phyloP scores from a whole-genome alignment of 1,140 invertebrate species.

The Drosophila funebris region DNA sequence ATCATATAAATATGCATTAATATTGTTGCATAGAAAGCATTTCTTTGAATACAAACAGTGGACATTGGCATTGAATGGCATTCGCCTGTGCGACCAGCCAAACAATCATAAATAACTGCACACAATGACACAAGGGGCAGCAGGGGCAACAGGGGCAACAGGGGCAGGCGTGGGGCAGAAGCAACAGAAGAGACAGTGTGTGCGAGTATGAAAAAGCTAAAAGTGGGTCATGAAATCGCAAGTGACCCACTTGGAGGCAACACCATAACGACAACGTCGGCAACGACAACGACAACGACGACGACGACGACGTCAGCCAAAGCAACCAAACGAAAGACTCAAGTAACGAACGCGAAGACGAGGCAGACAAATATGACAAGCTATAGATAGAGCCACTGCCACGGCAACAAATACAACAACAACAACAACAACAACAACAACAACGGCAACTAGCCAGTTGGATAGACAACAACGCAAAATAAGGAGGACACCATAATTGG shows the following conservation, averaged over 20 bases:
- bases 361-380: slow-evolving; percentile 77
- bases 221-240: slow-evolving; percentile 82
- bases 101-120: slow-evolving; percentile 71
- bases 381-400: slow-evolving; percentile 57
- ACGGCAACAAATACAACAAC: slow-evolving; percentile 21
- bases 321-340: slow-evolving; percentile 67
- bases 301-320: neutral
- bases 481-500: slow-evolving; percentile 81
- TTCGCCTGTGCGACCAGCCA: slow-evolving; percentile 34
- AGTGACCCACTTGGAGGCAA: slow-evolving; percentile 75
- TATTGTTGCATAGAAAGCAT: slow-evolving; percentile 48
- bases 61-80: slow-evolving; percentile 41
- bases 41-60: slow-evolving; percentile 39
- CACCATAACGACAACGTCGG: slow-evolving; percentile 55
- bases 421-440: slow-evolving; percentile 9
- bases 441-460: slow-evolving; percentile 44
- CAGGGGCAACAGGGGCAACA: slow-evolving; percentile 28
- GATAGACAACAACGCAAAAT: slow-evolving; percentile 67
- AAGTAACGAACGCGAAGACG: slow-evolving; percentile 68
- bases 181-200: slow-evolving; percentile 35
- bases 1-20: slow-evolving; percentile 2
- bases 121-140: slow-evolving; percentile 40
- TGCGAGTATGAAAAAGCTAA: slow-evolving; percentile 39
- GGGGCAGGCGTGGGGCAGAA: slow-evolving; percentile 37
- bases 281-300: neutral